Base-by-base conservation (phyloP, 2,888 invertebrate genomes). In the Cecidostiba fungosa region DNA sequence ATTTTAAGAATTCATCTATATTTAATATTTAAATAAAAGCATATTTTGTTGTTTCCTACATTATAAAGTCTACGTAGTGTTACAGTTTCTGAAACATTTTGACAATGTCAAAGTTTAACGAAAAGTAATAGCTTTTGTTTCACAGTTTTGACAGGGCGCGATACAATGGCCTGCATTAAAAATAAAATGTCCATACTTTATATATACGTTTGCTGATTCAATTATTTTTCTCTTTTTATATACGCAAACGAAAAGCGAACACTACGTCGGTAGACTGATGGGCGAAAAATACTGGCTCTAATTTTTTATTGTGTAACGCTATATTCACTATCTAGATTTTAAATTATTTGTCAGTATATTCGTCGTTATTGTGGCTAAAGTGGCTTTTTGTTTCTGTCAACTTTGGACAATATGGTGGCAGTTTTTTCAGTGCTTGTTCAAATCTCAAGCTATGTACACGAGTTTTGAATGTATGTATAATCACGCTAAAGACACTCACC, bases 31-130 rank as follows among this genome's bases (percentile, higher is more conserved):
- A 36, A 59, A n/a, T 59, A 89, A 88, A 87, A 87, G 81, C 79
- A 87, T 86, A 90, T 91, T 91, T 89, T 89, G 89, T 92, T 92
- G 90, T 91, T 92, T 91, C 90, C 85, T 90, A 90, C 89, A 90
- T 89, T 92, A 90, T 90, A 92, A 92, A 93, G 91, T 93, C 90
- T 93, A 92, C 91, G 90, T 91, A 91, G 91, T 89, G 92, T 93
- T 92, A 89, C 88, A 88, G 76, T 85, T 86, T 88, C 86, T 77
- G 10, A 77, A 72, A 62, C 19, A 86, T 84, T 87, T 87, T 89
- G 88, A 89, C 89, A 89, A 81, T 87, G 77, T 88, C 79, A 87
- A 88, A 87, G 83, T 82, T 54, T 82, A 50, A 74, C 39, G 23
- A 62, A 69, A 82, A 77, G 19, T 59, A 59, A 59, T 59, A 70